phyloP scores from a whole-genome alignment of 1,140 invertebrate genomes.

The Caenorhabditis inopinata region DNA sequence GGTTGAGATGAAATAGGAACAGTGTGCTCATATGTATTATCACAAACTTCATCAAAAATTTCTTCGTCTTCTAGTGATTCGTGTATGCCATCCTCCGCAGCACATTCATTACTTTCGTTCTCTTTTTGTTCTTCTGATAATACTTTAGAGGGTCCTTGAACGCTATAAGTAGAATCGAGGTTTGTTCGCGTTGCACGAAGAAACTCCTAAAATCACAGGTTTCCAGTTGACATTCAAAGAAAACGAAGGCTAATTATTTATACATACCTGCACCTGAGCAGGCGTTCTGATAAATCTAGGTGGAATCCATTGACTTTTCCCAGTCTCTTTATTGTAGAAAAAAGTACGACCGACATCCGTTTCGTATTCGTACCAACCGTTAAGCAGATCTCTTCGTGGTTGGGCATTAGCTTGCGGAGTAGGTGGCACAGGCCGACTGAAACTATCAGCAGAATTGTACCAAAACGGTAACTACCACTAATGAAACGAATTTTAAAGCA shows the following conservation, averaged over 20 bases:
- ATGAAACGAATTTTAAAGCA: too few relatives aligned
- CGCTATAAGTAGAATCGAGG: constrained; percentile 21
- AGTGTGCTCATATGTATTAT: neutral
- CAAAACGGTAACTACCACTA: too few relatives aligned
- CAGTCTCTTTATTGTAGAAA: constrained; percentile 45
- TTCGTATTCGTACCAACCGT: constrained; percentile 50
- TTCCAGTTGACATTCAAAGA: too few relatives aligned
- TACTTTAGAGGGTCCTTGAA: constrained; percentile 1
- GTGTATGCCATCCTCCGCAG: neutral
- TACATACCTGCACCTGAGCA: constrained; percentile 45
- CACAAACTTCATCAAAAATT: constrained; percentile 8
- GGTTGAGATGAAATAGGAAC: neutral
- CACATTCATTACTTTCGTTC: neutral
- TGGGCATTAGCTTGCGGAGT: constrained; percentile 32
- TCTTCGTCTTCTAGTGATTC: neutral
- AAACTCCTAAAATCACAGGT: constrained; percentile 2
- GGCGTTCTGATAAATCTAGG: constrained; percentile 46
- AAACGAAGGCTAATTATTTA: too few relatives aligned
- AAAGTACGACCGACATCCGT: constrained; percentile 46
- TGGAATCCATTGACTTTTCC: constrained; percentile 49
- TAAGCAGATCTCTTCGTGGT: constrained; percentile 37
- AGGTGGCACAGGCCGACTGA: constrained; percentile 35
- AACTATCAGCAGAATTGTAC: neutral
- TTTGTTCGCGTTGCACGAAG: constrained; percentile 6
- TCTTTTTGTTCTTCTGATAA: constrained; percentile 18